Percentiles rank a stretch among this genome's conserved stretches.
Evolutionary conservation across 1,140 invertebrate genomes (phyloP).

Genomic region (Microplitis mediator): DNA sequence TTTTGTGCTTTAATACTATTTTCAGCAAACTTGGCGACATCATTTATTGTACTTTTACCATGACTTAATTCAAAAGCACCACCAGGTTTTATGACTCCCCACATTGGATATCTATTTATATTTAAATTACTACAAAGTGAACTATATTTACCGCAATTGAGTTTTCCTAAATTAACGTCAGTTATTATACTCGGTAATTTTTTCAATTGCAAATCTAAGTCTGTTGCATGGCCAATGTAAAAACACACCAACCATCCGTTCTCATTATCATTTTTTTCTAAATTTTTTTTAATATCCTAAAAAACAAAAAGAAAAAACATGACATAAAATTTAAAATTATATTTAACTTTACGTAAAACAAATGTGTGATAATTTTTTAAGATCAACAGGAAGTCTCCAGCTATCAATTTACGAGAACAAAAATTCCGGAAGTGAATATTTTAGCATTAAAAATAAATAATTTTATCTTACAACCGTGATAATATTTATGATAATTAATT

Average conservation of each 20-base stretch:
- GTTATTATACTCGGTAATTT: conserved; percentile 68
- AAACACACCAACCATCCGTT: conserved; percentile 73
- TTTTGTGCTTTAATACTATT: conserved; percentile 69
- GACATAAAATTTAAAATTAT: not conserved
- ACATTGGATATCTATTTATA: conserved; percentile 71
- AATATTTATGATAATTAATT: conserved; percentile 10
- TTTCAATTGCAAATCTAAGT: conserved; percentile 66
- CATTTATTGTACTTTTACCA: conserved; percentile 69
- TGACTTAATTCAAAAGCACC: conserved; percentile 77
- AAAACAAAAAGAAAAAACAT: conserved; percentile 31
- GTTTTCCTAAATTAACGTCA: conserved; percentile 66
- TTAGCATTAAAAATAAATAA: too few species aligned
- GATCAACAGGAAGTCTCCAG: too few species aligned
- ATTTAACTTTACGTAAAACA: too few species aligned
- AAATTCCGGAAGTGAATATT: too few species aligned
- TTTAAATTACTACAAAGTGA: conserved; percentile 65
- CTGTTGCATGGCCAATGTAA: conserved; percentile 62
- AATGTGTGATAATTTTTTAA: too few species aligned
- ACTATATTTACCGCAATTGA: conserved; percentile 67
- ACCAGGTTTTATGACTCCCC: conserved; percentile 73
- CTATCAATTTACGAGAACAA: too few species aligned
- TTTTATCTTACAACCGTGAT: not conserved
- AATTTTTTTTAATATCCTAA: conserved; percentile 56
- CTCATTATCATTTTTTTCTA: conserved; percentile 49
- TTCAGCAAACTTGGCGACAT: conserved; percentile 72